phyloP scores from a whole-genome alignment of 1,140 invertebrate species.

The Drosophila nebulosa region DNA sequence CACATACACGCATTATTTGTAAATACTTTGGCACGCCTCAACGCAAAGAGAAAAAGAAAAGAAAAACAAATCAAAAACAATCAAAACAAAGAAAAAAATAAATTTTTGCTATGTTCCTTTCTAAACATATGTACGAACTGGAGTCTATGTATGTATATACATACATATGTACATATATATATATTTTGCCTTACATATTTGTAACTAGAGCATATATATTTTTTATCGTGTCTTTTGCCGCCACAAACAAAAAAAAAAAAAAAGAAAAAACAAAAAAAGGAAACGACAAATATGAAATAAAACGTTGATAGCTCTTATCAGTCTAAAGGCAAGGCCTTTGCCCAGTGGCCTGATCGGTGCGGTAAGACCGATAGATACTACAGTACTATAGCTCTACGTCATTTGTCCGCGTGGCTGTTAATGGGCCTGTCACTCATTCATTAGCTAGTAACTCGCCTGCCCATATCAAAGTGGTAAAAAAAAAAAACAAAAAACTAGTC shows the following conservation, averaged over 20 bases:
- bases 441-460: not conserved
- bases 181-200: no score
- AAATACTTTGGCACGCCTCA: constrained; percentile 43
- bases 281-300: not conserved
- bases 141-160: constrained; percentile 1
- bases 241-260: not conserved
- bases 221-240: constrained; percentile 2
- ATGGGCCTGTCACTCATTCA: not conserved
- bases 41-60: not conserved
- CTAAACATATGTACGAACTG: constrained; percentile 11
- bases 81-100: constrained; percentile 2
- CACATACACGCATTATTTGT: constrained; percentile 23
- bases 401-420: not conserved
- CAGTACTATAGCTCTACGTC: not conserved
- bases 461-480: not conserved
- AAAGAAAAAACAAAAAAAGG: no score
- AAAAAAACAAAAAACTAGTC: not conserved
- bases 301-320: constrained; percentile 32
- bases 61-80: no score
- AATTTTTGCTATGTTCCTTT: constrained; percentile 45
- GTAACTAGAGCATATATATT: not conserved
- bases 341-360: constrained; percentile 41
- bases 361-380: constrained; percentile 5
- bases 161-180: not conserved
- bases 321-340: constrained; percentile 28